phyloP scores from a whole-genome alignment of 2,113 vertebrate genomes.

The Lampris megalopsis region DNA sequence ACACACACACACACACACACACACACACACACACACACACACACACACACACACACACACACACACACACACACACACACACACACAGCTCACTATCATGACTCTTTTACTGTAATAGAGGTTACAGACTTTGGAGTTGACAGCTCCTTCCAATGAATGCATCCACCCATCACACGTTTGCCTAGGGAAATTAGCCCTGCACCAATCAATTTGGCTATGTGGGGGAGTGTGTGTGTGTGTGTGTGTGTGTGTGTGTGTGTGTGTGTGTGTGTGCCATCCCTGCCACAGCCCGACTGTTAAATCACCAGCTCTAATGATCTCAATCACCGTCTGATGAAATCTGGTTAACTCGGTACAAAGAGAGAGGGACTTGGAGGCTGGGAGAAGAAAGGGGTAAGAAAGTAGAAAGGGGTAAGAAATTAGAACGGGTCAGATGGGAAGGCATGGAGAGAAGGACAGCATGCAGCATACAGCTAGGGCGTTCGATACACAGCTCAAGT shows the following conservation, averaged over 20 bases:
- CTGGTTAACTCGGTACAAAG: constrained; percentile 38
- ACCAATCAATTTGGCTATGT: constrained; percentile 64
- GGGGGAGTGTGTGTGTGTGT: constrained; percentile 20
- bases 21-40: too few species aligned
- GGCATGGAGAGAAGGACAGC: constrained; percentile 1
- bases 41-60: constrained; percentile 10
- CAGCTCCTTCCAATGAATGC: constrained; percentile 53
- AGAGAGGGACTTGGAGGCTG: constrained; percentile 10
- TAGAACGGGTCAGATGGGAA: constrained; percentile 27
- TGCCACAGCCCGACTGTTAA: constrained; percentile 60
- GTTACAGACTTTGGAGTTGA: constrained; percentile 39
- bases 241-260: constrained; percentile 27
- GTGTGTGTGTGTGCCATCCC: constrained; percentile 40
- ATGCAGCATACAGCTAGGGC: not conserved
- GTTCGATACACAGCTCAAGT: constrained; percentile 11
- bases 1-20: too few species aligned
- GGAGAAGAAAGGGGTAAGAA: not conserved
- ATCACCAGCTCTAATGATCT: constrained; percentile 66
- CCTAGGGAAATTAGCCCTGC: constrained; percentile 67
- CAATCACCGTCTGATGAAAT: constrained; percentile 49
- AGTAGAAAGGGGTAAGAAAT: constrained; percentile 2
- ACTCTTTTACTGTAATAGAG: constrained; percentile 53
- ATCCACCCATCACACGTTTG: constrained; percentile 65
- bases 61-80: constrained; percentile 13
- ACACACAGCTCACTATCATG: constrained; percentile 46